Conservation (phyloP, 2,797 vertebrate genomes). For the Scleropages formosus region DNA sequence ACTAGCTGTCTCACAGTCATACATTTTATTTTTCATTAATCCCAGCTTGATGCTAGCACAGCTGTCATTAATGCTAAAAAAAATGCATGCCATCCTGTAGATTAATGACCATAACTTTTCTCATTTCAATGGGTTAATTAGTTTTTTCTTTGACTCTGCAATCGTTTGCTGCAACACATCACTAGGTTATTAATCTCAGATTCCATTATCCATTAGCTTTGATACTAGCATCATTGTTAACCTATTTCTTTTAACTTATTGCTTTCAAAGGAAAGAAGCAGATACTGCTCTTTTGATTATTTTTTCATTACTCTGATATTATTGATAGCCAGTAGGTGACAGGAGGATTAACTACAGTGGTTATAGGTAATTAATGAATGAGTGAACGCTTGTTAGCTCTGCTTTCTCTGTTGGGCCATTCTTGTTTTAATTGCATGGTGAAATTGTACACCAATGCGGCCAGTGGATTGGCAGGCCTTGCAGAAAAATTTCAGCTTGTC, state of each 20-base stretch:
- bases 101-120: neutral
- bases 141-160: too few species aligned
- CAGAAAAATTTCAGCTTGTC: conserved; percentile 38
- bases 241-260: conserved; percentile 39
- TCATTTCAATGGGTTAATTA: neutral
- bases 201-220: neutral
- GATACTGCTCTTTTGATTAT: neutral
- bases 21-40: conserved; percentile 1
- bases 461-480: neutral
- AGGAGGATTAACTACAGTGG: neutral
- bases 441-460: conserved; percentile 12
- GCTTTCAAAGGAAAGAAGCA: neutral
- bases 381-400: conserved; percentile 6
- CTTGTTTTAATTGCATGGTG: conserved; percentile 7
- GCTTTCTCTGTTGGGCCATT: neutral
- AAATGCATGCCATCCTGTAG: neutral
- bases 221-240: conserved; percentile 6
- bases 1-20: too few species aligned
- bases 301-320: neutral
- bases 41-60: conserved; percentile 2
- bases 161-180: neutral
- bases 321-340: neutral
- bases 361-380: neutral
- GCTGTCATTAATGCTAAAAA: neutral
- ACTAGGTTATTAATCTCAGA: neutral